Percentiles rank a stretch among this genome's conserved stretches.
phyloP scores from a whole-genome alignment of 1,140 invertebrate species.

The Zophobas atratus region DNA sequence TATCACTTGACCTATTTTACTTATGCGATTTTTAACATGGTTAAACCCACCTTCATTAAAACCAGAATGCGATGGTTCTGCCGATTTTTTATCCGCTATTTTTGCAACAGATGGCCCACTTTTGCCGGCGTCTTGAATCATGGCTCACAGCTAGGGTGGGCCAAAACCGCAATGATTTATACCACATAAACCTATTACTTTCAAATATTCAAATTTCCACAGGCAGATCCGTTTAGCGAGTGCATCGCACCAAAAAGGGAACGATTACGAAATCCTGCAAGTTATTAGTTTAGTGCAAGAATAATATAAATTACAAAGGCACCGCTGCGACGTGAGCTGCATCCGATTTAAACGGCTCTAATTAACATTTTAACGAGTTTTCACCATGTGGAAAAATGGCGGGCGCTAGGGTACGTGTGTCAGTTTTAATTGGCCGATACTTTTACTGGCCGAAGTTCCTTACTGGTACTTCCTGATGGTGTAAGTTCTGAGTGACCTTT shows the following conservation, averaged over 20 bases:
- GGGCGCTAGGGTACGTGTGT: neutral
- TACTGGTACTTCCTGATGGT: too few species aligned
- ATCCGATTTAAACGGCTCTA: constrained; percentile 4
- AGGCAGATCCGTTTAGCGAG: neutral
- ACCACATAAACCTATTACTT: constrained; percentile 3
- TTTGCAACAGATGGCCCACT: constrained; percentile 23
- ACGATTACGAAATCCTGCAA: constrained; percentile 2
- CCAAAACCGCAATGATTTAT: constrained; percentile 18
- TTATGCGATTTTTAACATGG: constrained; percentile 6
- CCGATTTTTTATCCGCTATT: constrained; percentile 24
- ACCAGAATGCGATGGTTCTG: constrained; percentile 3
- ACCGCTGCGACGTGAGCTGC: constrained; percentile 5
- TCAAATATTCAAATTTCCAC: neutral
- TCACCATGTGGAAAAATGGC: neutral
- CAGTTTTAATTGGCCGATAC: too few species aligned
- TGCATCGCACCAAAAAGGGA: neutral
- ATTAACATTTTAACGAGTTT: constrained; percentile 10
- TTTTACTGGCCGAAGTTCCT: too few species aligned
- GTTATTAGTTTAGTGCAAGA: neutral
- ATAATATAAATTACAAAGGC: neutral
- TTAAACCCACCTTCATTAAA: constrained; percentile 1
- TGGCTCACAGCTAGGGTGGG: neutral
- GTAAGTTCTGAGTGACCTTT: too few species aligned
- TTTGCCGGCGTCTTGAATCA: neutral
- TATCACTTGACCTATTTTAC: constrained; percentile 34